Base-by-base conservation (phyloP, 2,888 invertebrate genomes). In the Oscheius sp. region DNA sequence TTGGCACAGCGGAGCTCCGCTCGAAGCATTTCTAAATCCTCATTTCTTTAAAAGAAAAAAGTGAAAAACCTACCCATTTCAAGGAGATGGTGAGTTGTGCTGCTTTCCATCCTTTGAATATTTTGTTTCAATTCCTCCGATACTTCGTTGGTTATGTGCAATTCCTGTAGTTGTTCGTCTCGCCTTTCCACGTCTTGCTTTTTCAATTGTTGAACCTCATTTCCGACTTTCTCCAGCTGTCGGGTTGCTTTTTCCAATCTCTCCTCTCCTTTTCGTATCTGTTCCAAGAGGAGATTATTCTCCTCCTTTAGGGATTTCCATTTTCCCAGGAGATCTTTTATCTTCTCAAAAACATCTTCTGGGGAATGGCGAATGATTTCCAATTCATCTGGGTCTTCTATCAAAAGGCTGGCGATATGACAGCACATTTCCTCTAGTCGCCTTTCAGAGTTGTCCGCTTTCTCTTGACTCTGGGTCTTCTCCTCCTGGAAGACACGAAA, bases 1-100 rank as follows among this genome's bases (percentile, higher is more conserved):
- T 74, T 61, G 21, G 76, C 55, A 52, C 77, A 80, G 6, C 78
- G 75, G 25, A 78, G 61, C 41, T 80, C 80, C 1, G 80, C 70
- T 70, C 69, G 64, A 49, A 80, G 52, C 72, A 78, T 29, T 49
- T 53, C n/a, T 9, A 69, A 69, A 56, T n/a, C n/a, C n/a, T n/a
- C n/a, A n/a, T n/a, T n/a, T 7, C 1, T 27, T 27, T 6, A 58
- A 29, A 58, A 29, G n/a, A 23, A 25, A 53, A 53, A 53, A 18
- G n/a, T 53, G 7, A 53, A 7, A 18, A 27, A 45, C 27, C 45
- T 45, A 75, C 75, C 77, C 12, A 80, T 18, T 59, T 80, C 76
- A 23, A 71, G 56, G 49, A 70, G 74, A 41, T 74, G 75, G 27
- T 80, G 73, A 43, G 72, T 76, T 16, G 76, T 75, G 1, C 72